Base-by-base conservation (phyloP, 2,113 vertebrate genomes). In the Columba janthina region DNA sequence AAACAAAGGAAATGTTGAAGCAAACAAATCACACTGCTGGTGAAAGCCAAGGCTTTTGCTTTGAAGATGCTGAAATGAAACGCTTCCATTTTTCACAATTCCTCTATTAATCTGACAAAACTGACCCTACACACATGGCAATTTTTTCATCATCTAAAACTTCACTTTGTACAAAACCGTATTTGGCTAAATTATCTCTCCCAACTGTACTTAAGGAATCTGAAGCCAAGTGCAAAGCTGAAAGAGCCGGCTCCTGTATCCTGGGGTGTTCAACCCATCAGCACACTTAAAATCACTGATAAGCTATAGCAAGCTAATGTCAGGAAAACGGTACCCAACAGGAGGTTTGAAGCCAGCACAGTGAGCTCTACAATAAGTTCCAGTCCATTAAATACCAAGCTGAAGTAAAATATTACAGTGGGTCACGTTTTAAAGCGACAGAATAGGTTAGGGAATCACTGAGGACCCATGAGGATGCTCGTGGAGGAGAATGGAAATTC, bases 271-370 rank as follows among this genome's bases (percentile, higher is more conserved):
- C 81, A 82, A 89, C 70, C 91, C 78, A 89, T 89, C 50, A 36
- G 54, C 66, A 17, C 50, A 78, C 66, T 62, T 89, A 96, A 76
- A 87, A 93, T 76, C 93, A 72, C 62, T n/a, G 84, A 92, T 69
- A 89, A 89, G 77, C 87, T 72, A 65, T 61, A 57, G 91, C 86
- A 84, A 92, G 80, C 44, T 89, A 90, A 97, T 88, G 78, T 34
- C 91, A 82, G 77, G 72, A 79, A 96, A 93, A 96, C 89, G 93
- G 89, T 94, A 87, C 87, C 94, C 91, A 96, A 89, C 66, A 94
- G 94, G 87, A 94, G 84, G 85, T 29, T 82, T 81, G 87, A 85
- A 79, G 74, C 74, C 72, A 70, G 70, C 58, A 87, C 66, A 73
- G 87, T 79, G 81, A 94, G 84, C 80, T 91, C 89, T 91, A 65